Evolutionary conservation across 2,888 invertebrate genomes (phyloP).

Genomic region (Globia sparganii): DNA sequence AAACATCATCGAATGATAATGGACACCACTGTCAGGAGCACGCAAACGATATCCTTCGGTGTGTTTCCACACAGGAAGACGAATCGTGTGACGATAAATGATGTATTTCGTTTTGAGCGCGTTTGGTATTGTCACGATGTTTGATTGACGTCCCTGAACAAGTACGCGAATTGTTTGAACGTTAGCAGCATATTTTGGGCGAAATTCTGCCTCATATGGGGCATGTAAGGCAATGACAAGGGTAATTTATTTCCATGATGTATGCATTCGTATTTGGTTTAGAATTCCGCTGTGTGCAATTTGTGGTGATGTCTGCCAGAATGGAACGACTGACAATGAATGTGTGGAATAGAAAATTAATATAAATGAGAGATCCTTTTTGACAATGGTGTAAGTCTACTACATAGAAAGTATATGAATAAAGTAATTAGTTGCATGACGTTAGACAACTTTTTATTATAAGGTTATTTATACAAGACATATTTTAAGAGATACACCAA

Average conservation of each 20-base stretch:
- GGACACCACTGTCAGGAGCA: not conserved
- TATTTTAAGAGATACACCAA: not conserved
- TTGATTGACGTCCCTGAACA: constrained; percentile 73
- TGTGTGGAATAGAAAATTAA: constrained; percentile 12
- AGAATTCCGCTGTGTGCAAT: constrained; percentile 35
- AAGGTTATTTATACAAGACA: not conserved
- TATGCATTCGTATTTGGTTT: constrained; percentile 57
- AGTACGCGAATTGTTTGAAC: constrained; percentile 58
- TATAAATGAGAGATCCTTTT: constrained; percentile 1
- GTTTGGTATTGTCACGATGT: constrained; percentile 74
- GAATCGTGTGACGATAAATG: constrained; percentile 73
- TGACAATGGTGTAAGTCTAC: not conserved
- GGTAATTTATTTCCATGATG: constrained; percentile 57
- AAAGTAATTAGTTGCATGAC: not conserved
- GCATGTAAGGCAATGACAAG: constrained; percentile 51
- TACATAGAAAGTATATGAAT: not conserved
- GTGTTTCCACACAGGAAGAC: constrained; percentile 68
- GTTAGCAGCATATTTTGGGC: constrained; percentile 56
- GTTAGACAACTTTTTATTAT: not conserved
- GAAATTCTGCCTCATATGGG: constrained; percentile 38
- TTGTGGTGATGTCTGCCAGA: constrained; percentile 38
- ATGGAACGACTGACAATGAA: constrained; percentile 34
- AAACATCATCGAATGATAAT: not conserved
- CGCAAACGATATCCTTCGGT: constrained; percentile 39
- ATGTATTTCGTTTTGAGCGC: constrained; percentile 74